These are phyloP conservation scores for Ectobius pallidus DNA, from an alignment of 2,888 invertebrate species.

Conservation along the genomic window DNA sequence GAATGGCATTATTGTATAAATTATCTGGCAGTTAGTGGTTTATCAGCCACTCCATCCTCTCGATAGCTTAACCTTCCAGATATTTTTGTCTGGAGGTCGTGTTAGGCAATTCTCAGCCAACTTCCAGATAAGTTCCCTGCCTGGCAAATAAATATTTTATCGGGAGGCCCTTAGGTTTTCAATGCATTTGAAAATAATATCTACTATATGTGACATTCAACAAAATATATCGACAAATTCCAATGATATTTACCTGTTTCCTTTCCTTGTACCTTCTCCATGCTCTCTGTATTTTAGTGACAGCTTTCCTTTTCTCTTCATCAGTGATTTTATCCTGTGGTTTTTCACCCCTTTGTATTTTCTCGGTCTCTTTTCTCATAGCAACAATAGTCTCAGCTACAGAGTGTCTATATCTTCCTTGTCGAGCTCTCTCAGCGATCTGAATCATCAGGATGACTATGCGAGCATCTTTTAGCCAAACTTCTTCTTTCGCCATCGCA, in stretches of 20 bases:
- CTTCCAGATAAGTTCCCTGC: too few relatives aligned
- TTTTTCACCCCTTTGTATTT: neutral
- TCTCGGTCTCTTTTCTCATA: neutral
- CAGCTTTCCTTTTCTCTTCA: neutral
- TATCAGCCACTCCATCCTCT: too few relatives aligned
- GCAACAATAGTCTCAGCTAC: neutral
- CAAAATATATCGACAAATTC: too few relatives aligned
- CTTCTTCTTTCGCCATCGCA: neutral
- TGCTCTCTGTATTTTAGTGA: neutral
- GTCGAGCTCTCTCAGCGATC: constrained; percentile 37
- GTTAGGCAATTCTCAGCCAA: too few relatives aligned
- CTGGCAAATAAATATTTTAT: too few relatives aligned
- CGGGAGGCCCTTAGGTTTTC: too few relatives aligned
- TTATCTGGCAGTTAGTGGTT: too few relatives aligned
- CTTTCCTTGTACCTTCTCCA: neutral
- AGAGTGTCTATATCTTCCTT: constrained; percentile 20
- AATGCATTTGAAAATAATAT: too few relatives aligned
- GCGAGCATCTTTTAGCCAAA: neutral
- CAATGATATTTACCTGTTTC: constrained; percentile 10
- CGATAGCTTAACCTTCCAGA: too few relatives aligned
- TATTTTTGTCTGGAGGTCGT: too few relatives aligned
- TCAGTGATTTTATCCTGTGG: neutral
- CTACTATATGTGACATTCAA: too few relatives aligned
- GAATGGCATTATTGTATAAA: too few relatives aligned
- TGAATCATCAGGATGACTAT: constrained; percentile 33